Evolutionary conservation across 2,888 invertebrate species (phyloP).

Genomic region (Melieria picta): DNA sequence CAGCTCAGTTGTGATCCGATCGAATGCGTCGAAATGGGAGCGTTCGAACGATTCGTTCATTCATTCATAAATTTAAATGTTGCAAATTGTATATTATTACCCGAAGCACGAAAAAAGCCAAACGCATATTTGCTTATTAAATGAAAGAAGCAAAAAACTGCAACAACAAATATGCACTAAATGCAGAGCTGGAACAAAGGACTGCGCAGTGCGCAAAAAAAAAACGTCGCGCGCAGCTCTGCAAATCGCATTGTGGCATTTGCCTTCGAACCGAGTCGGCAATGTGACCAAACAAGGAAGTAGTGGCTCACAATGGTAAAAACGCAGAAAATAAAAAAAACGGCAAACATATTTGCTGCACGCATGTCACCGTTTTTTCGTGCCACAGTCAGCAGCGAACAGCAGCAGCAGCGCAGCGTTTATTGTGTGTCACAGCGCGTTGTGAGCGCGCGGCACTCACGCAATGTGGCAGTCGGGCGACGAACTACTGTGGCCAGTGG

Average conservation of each 20-base stretch:
- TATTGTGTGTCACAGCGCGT: no score
- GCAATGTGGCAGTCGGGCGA: background rate
- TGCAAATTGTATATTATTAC: constrained; percentile 37
- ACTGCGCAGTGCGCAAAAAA: background rate
- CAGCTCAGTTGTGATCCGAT: background rate
- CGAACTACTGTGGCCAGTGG: background rate
- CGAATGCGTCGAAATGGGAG: background rate
- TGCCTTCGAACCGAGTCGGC: background rate
- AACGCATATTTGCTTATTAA: constrained; percentile 57
- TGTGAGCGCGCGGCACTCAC: background rate
- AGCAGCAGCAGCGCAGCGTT: no score
- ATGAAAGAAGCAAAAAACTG: constrained; percentile 40
- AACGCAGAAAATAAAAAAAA: background rate
- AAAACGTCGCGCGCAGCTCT: no score
- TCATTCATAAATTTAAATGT: constrained; percentile 47
- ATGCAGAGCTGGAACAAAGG: constrained; percentile 17
- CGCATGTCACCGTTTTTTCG: constrained; percentile 23
- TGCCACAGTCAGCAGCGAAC: background rate
- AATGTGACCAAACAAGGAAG: background rate
- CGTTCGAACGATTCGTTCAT: constrained; percentile 26
- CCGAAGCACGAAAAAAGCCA: constrained; percentile 37
- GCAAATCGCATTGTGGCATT: background rate
- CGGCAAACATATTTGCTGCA: constrained; percentile 12
- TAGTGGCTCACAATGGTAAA: background rate
- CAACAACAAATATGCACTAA: constrained; percentile 9